phyloP scores from a whole-genome alignment of 2,113 vertebrate species.

The Cheilinus undulatus region DNA sequence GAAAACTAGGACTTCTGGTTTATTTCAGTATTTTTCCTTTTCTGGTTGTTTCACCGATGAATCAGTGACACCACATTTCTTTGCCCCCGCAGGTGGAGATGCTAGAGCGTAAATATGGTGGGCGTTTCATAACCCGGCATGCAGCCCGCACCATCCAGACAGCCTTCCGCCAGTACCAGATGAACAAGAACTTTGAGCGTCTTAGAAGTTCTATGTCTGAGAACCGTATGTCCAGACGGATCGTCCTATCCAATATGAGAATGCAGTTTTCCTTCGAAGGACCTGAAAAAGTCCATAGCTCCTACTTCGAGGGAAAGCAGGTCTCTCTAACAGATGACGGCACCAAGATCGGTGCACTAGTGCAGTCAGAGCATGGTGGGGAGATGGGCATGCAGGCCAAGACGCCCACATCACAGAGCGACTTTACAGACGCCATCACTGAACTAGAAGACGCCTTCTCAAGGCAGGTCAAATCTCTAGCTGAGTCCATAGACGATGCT shows the following conservation, averaged over 20 bases:
- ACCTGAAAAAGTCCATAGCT: constrained; percentile 97
- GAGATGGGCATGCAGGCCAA: constrained; percentile 86
- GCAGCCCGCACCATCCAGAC: constrained; percentile 98
- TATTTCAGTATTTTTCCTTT: neutral
- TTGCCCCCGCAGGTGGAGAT: constrained; percentile 91
- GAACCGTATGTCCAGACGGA: constrained; percentile 97
- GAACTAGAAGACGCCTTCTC: constrained; percentile 98
- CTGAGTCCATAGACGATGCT: constrained; percentile 96
- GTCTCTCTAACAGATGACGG: constrained; percentile 91
- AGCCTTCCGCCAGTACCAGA: constrained; percentile 98
- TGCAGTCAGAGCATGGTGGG: constrained; percentile 85
- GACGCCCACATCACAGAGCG: constrained; percentile 86
- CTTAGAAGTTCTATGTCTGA: constrained; percentile 99
- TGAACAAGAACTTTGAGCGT: constrained; percentile 99
- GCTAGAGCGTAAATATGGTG: constrained; percentile 99
- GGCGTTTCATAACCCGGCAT: constrained; percentile 97
- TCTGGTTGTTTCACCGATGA: neutral
- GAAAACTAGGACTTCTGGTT: neutral
- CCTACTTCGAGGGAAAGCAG: constrained; percentile 96
- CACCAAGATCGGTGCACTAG: constrained; percentile 86
- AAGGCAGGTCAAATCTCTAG: constrained; percentile 95
- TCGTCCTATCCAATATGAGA: constrained; percentile 99
- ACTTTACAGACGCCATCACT: constrained; percentile 94
- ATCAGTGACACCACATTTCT: neutral
- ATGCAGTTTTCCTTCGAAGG: constrained; percentile 99